Percentiles rank a stretch among this genome's conserved stretches.
These are phyloP conservation scores for Tauraco erythrolophus DNA, from an alignment of 2,113 vertebrate species.

Conservation along the genomic window DNA sequence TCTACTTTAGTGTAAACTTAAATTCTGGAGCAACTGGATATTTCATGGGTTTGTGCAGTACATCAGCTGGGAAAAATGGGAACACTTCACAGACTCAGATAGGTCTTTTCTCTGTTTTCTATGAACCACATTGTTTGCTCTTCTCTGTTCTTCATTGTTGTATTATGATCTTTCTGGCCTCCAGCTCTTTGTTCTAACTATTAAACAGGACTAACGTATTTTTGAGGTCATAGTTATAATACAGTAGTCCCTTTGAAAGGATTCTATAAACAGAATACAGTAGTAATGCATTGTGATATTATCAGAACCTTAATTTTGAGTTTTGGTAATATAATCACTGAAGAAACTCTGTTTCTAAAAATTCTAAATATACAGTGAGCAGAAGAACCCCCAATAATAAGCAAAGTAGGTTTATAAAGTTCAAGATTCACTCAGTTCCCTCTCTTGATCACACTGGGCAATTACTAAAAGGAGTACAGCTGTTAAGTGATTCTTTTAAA, in stretches of 20 bases:
- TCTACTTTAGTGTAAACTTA: neutral
- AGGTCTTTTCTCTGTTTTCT: neutral
- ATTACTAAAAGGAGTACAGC: neutral
- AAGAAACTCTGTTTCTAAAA: neutral
- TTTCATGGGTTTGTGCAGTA: neutral
- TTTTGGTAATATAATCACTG: neutral
- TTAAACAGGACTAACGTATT: slow-evolving; percentile 43
- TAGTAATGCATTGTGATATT: neutral
- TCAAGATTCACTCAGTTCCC: neutral
- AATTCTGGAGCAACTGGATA: neutral
- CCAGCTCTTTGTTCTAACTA: slow-evolving; percentile 7
- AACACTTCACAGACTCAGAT: neutral
- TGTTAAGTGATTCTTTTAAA: neutral
- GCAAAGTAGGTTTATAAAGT: neutral
- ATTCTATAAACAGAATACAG: neutral
- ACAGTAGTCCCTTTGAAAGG: slow-evolving; percentile 40
- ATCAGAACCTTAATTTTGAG: neutral
- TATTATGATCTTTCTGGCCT: slow-evolving; percentile 22
- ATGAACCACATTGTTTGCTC: neutral
- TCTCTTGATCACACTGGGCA: neutral
- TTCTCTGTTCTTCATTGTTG: neutral
- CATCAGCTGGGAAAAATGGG: neutral
- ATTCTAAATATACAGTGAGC: neutral
- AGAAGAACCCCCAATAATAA: neutral
- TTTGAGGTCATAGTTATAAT: slow-evolving; percentile 29